phyloP scores from a whole-genome alignment of 2,797 vertebrate genomes.

The Gadopsis bispinosus region DNA sequence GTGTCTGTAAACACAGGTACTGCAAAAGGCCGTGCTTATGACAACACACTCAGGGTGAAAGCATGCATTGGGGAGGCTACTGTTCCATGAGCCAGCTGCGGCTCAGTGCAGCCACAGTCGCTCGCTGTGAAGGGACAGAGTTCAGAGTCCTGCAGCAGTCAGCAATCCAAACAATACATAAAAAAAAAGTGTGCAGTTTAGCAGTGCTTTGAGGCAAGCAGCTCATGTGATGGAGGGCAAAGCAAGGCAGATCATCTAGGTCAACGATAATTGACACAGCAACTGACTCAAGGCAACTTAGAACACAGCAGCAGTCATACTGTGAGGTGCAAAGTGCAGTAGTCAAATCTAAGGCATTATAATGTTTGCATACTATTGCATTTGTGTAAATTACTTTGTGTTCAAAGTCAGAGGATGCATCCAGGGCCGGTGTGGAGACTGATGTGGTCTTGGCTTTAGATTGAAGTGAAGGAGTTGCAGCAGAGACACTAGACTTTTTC shows the following conservation, averaged over 20 bases:
- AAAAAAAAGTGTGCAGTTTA: neutral
- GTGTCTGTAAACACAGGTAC: slow-evolving; percentile 42
- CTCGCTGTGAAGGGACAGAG: slow-evolving; percentile 20
- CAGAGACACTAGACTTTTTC: neutral
- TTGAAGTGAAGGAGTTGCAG: neutral
- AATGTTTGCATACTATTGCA: neutral
- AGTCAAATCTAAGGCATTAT: neutral
- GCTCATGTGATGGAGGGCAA: neutral
- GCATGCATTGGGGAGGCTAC: neutral
- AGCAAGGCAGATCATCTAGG: slow-evolving; percentile 1
- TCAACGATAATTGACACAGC: neutral
- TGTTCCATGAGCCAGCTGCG: neutral
- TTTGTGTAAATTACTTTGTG: neutral
- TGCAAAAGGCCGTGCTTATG: slow-evolving; percentile 28
- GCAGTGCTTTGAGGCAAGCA: neutral
- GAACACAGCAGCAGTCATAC: slow-evolving; percentile 3
- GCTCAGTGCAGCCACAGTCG: slow-evolving; percentile 1
- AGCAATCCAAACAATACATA: slow-evolving; percentile 1
- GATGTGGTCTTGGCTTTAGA: neutral
- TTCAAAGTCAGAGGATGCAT: neutral
- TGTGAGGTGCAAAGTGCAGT: neutral
- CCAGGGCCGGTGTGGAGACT: neutral
- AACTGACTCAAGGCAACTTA: neutral
- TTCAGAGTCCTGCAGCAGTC: slow-evolving; percentile 15
- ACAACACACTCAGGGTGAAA: slow-evolving; percentile 31